phyloP scores from a whole-genome alignment of 2,113 vertebrate genomes.

The Apeltes quadracus region DNA sequence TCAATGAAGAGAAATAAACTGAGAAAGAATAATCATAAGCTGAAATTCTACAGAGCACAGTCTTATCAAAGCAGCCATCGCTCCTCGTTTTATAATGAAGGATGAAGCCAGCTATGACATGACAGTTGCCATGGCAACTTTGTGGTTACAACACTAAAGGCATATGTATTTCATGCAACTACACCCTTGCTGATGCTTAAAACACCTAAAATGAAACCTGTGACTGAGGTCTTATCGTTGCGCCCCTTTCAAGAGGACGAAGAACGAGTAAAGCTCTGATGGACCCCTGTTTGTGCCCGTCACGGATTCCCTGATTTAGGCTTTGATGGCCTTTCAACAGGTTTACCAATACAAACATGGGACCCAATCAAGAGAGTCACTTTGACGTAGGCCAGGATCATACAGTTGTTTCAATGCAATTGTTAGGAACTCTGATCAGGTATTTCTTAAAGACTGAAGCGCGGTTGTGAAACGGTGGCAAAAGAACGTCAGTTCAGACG shows the following conservation, averaged over 20 bases:
- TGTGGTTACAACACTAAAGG: constrained; percentile 66
- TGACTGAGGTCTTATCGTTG: constrained; percentile 35
- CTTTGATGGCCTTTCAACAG: constrained; percentile 13
- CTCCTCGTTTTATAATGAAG: constrained; percentile 45
- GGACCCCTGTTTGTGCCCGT: constrained; percentile 14
- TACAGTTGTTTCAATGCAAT: neutral
- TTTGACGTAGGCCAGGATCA: neutral
- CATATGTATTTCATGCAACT: constrained; percentile 56
- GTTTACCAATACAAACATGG: constrained; percentile 23
- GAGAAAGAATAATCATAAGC: neutral
- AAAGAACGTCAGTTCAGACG: too few relatives aligned
- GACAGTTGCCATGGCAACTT: constrained; percentile 79
- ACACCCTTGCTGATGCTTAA: constrained; percentile 58
- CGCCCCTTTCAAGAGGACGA: constrained; percentile 36
- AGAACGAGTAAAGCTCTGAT: constrained; percentile 6
- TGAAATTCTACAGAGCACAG: constrained; percentile 36
- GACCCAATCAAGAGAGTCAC: neutral
- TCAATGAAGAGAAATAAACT: neutral
- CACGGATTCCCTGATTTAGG: constrained; percentile 18
- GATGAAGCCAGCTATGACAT: constrained; percentile 59
- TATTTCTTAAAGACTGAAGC: neutral
- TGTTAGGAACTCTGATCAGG: neutral
- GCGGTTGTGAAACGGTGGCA: neutral
- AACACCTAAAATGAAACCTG: constrained; percentile 69
- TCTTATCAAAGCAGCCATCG: constrained; percentile 54